Percentiles rank a stretch among this genome's conserved stretches.
Evolutionary conservation across 2,888 invertebrate genomes (phyloP).

Genomic region (Mesorhabditis belari): DNA sequence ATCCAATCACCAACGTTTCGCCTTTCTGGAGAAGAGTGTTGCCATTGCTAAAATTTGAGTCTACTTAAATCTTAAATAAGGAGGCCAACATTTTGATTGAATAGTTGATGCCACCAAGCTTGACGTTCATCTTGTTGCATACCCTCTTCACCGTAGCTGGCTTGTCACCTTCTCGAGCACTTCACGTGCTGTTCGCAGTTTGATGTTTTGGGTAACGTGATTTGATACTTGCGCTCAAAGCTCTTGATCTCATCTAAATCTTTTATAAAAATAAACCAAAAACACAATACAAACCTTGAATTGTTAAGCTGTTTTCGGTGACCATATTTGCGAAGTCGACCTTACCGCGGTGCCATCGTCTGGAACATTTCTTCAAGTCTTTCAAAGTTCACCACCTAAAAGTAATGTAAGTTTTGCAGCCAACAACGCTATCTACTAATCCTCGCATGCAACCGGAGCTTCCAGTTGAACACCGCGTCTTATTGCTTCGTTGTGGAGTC

Average conservation of each 20-base stretch:
- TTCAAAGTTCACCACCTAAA: not conserved
- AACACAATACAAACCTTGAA: conserved; percentile 5
- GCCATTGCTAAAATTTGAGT: conserved; percentile 1
- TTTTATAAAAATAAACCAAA: not conserved
- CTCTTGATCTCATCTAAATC: conserved; percentile 7
- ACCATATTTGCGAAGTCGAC: conserved; percentile 11
- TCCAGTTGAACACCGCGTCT: no score
- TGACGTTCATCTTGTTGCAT: conserved; percentile 34
- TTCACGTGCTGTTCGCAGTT: conserved; percentile 12
- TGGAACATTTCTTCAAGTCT: conserved; percentile 2
- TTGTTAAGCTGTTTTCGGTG: conserved; percentile 11
- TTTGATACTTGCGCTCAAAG: conserved; percentile 15
- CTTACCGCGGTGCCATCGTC: not conserved
- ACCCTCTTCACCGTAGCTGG: conserved; percentile 36
- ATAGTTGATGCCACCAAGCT: conserved; percentile 44
- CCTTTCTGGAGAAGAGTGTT: not conserved
- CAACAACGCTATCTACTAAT: not conserved
- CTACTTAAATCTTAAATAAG: not conserved
- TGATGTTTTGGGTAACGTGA: conserved; percentile 37
- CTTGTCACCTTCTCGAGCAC: conserved; percentile 8
- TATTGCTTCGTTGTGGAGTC: no score
- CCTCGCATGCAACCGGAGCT: no score
- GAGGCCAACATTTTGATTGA: conserved; percentile 3
- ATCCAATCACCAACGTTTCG: not conserved
- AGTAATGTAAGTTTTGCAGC: not conserved